Conservation (phyloP, 2,888 invertebrate genomes). For the Heliconius aoede region DNA sequence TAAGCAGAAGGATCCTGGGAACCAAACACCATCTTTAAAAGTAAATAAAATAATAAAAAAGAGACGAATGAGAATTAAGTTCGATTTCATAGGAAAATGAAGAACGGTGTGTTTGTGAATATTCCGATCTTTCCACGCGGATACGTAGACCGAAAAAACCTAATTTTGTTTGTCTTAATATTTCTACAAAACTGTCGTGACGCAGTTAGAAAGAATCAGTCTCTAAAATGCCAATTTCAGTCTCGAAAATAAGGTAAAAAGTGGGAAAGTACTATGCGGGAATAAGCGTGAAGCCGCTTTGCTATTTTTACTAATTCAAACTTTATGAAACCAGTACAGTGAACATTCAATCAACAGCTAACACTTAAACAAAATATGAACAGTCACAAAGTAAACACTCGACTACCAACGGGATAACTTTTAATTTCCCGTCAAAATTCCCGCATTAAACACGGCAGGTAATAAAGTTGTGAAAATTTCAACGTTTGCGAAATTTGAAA, state of each 20-base stretch:
- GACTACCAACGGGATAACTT: background rate
- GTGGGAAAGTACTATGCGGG: background rate
- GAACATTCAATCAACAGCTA: conserved; percentile 4
- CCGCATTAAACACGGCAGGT: background rate
- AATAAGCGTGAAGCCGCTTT: background rate
- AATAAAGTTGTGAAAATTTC: conserved; percentile 30
- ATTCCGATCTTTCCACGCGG: too few species aligned
- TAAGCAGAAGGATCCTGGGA: too few species aligned
- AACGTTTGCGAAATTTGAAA: conserved; percentile 14
- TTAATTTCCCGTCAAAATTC: conserved; percentile 13
- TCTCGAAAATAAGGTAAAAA: background rate
- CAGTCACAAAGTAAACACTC: conserved; percentile 14
- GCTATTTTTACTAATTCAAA: background rate
- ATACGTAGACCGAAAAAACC: too few species aligned
- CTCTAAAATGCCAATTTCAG: too few species aligned
- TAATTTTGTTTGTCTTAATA: too few species aligned
- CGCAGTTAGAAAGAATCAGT: too few species aligned
- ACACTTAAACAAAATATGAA: conserved; percentile 17
- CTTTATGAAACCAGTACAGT: background rate
- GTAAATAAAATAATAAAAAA: too few species aligned
- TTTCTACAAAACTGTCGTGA: too few species aligned
- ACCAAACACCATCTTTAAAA: too few species aligned
- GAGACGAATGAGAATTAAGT: too few species aligned
- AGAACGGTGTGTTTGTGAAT: too few species aligned
- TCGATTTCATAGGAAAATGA: too few species aligned